Evolutionary conservation across 2,888 invertebrate species (phyloP).

Genomic region (Parapristionchus giblindavisi): DNA sequence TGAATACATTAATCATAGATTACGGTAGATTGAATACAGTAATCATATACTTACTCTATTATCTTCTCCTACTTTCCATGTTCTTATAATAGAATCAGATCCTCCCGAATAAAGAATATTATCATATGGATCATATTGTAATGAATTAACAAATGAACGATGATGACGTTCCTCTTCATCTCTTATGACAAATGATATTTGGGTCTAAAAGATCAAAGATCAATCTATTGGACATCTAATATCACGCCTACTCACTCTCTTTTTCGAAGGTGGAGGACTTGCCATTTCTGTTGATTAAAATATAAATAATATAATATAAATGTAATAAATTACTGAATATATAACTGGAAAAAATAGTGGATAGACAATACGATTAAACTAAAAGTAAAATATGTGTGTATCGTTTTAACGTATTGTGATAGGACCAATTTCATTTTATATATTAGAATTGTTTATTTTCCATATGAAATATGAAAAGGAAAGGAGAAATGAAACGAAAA

Average conservation of each 20-base stretch:
- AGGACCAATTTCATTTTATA: too few species aligned
- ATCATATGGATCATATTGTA: constrained; percentile 88
- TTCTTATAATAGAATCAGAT: constrained; percentile 92
- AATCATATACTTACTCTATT: too few species aligned
- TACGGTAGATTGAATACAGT: too few species aligned
- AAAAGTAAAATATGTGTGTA: too few species aligned
- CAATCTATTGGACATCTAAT: neutral
- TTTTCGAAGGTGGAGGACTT: too few species aligned
- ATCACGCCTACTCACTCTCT: too few species aligned
- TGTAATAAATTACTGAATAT: neutral
- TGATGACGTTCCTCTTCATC: constrained; percentile 88
- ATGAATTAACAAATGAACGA: constrained; percentile 92
- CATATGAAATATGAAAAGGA: constrained; percentile 11
- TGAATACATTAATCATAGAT: too few species aligned
- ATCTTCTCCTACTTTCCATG: too few species aligned
- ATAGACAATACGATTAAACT: neutral
- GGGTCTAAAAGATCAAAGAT: constrained; percentile 33
- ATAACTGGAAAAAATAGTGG: neutral
- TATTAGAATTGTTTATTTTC: too few species aligned
- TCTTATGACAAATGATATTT: constrained; percentile 97
- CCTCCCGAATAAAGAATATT: constrained; percentile 94
- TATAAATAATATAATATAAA: neutral
- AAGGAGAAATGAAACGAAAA: constrained; percentile 13
- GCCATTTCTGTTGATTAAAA: neutral
- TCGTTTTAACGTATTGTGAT: constrained; percentile 14